phyloP scores from a whole-genome alignment of 2,113 vertebrate species.

The Pandion haliaetus region DNA sequence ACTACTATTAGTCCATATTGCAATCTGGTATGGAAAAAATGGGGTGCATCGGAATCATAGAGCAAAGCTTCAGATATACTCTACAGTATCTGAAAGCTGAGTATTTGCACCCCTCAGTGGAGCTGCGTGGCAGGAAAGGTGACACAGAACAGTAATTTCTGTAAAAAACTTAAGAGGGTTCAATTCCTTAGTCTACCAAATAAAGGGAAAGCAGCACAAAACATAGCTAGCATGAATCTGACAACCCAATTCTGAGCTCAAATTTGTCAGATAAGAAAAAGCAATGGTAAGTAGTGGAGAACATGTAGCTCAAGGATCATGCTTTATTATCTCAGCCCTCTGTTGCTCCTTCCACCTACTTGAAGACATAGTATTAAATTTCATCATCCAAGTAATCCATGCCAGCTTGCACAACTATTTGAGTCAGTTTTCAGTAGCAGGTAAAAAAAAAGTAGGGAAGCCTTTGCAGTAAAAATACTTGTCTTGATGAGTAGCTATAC shows the following conservation, averaged over 20 bases:
- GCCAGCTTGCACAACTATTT: neutral
- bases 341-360: neutral
- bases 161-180: neutral
- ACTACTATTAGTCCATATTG: neutral
- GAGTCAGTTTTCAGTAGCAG: neutral
- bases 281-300: neutral
- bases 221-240: neutral
- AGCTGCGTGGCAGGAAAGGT: neutral
- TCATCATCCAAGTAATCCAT: neutral
- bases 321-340: neutral
- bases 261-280: neutral
- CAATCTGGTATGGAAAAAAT: neutral
- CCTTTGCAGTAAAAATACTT: neutral
- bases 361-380: neutral
- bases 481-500: neutral
- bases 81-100: neutral
- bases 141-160: neutral
- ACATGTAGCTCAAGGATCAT: neutral
- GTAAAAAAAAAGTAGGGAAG: neutral
- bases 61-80: neutral
- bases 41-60: rapidly evolving
- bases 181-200: neutral
- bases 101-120: neutral
- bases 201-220: neutral
- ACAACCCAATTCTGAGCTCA: neutral